Evolutionary conservation across 2,113 vertebrate species (phyloP).

Genomic region (Odocoileus virginianus): DNA sequence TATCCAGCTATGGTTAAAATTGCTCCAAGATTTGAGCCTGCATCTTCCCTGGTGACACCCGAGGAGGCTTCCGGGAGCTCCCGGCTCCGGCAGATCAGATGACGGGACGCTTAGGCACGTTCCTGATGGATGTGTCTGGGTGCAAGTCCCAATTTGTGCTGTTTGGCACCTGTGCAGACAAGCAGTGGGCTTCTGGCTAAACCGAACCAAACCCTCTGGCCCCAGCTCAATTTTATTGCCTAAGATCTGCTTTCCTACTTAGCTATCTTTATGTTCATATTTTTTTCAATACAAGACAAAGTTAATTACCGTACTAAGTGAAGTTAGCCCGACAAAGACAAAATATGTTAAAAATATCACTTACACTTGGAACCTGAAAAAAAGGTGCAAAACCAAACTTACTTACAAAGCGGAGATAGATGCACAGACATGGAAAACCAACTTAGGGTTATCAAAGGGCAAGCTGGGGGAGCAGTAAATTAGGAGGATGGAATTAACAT

Average conservation of each 20-base stretch:
- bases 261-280: background rate
- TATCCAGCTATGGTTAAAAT: background rate
- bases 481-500: background rate
- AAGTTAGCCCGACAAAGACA: background rate
- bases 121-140: background rate
- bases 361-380: background rate
- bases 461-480: background rate
- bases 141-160: constrained; percentile 30
- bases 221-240: background rate
- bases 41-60: background rate
- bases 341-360: background rate
- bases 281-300: background rate
- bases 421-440: background rate
- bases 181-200: background rate
- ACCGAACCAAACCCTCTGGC: background rate
- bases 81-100: background rate
- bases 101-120: background rate
- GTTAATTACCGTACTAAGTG: background rate
- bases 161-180: background rate
- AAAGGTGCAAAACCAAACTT: background rate
- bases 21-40: background rate
- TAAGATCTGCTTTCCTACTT: background rate
- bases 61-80: background rate
- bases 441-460: background rate
- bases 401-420: background rate